Evolutionary conservation across 1,140 invertebrate species (phyloP).

Genomic region (Chironomus striatipennis): DNA sequence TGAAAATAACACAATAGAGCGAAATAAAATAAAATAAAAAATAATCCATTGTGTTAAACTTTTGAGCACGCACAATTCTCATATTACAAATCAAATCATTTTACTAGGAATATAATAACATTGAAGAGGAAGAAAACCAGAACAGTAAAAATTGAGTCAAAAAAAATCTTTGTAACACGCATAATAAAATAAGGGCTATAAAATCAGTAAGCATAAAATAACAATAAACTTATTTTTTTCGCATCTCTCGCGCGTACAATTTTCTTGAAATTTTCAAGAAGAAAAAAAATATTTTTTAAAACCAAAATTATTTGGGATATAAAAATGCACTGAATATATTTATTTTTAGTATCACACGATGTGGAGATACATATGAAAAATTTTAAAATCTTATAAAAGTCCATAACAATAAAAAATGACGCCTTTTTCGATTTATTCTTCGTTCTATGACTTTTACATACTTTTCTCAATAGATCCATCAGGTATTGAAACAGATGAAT

Average conservation of each 20-base stretch:
- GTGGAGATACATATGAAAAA: not conserved
- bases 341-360: no score
- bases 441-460: no score
- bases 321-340: not conserved
- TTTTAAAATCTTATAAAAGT: not conserved
- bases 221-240: not conserved
- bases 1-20: not conserved
- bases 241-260: not conserved
- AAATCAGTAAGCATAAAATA: constrained; percentile 14
- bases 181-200: not conserved
- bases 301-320: not conserved
- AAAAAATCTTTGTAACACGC: not conserved
- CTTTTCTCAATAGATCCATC: no score
- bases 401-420: not conserved
- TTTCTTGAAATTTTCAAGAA: not conserved
- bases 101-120: not conserved
- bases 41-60: constrained; percentile 1
- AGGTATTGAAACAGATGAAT: no score
- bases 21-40: not conserved
- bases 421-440: no score
- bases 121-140: no score
- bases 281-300: not conserved
- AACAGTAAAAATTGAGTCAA: no score
- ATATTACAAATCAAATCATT: not conserved
- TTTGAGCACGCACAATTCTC: constrained; percentile 1